These are phyloP conservation scores for Nephrotoma flavescens DNA, from an alignment of 2,888 invertebrate species.

Conservation along the genomic window DNA sequence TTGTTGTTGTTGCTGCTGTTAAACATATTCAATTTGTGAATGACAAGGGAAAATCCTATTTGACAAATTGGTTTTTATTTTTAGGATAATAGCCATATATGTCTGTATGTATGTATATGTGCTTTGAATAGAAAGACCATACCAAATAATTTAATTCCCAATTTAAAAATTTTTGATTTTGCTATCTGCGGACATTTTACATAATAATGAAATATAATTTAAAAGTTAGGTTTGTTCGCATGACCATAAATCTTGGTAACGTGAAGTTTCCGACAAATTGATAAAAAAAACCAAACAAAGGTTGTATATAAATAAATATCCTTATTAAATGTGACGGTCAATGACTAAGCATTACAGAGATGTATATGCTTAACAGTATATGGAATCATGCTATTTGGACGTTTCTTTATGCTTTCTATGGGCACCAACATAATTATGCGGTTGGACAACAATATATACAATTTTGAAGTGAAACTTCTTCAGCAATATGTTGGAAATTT, in stretches of 20 bases:
- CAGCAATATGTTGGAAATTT: too few species aligned
- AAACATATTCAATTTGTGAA: background rate
- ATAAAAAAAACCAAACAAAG: too few species aligned
- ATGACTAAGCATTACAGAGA: too few species aligned
- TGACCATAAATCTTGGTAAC: background rate
- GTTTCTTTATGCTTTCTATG: too few species aligned
- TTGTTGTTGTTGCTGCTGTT: background rate
- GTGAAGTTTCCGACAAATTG: too few species aligned
- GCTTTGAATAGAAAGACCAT: background rate
- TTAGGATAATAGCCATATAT: background rate
- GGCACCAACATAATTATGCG: too few species aligned
- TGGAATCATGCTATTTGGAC: too few species aligned
- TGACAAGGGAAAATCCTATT: background rate
- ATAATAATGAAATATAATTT: background rate
- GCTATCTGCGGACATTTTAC: background rate
- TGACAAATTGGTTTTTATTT: background rate
- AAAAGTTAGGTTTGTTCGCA: background rate
- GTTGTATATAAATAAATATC: too few species aligned
- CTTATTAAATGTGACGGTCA: too few species aligned
- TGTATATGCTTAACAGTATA: too few species aligned
- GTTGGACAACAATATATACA: too few species aligned
- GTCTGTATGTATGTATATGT: background rate
- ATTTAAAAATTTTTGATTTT: background rate
- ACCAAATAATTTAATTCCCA: background rate
- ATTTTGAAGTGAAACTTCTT: too few species aligned